phyloP scores from a whole-genome alignment of 2,888 invertebrate species.

The Leptinotarsa rubiginosa region DNA sequence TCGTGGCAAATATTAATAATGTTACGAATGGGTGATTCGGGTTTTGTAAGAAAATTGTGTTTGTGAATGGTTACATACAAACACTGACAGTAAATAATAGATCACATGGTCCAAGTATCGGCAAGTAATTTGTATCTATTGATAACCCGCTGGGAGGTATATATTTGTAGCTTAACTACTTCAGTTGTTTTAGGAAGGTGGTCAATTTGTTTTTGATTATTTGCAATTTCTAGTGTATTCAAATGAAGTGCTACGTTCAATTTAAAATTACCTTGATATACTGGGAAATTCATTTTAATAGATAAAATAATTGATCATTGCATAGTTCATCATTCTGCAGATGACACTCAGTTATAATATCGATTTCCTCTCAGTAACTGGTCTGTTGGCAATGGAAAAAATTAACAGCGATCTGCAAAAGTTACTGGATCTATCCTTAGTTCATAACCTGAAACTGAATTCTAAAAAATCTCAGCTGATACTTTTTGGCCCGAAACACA shows the following conservation, averaged over 20 bases:
- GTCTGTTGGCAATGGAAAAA: too few species aligned
- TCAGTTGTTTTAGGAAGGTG: background rate
- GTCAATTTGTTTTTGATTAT: background rate
- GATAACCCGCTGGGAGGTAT: conserved; percentile 5
- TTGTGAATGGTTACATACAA: conserved; percentile 1
- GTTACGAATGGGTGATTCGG: conserved; percentile 35
- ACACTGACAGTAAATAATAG: conserved; percentile 14
- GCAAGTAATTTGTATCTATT: conserved; percentile 12
- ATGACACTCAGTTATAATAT: too few species aligned
- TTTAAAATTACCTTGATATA: background rate
- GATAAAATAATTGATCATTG: too few species aligned
- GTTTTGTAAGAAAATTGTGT: background rate
- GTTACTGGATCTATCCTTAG: too few species aligned
- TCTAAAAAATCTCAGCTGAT: too few species aligned
- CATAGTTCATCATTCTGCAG: too few species aligned
- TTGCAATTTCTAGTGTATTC: background rate
- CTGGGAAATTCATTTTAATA: background rate
- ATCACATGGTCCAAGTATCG: conserved; percentile 9
- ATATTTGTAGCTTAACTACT: background rate
- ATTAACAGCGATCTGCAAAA: too few species aligned
- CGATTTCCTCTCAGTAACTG: too few species aligned
- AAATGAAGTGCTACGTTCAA: background rate
- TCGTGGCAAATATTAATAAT: conserved; percentile 41
- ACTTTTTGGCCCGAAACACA: too few species aligned
- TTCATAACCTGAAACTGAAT: too few species aligned